Percentiles rank a stretch among this genome's conserved stretches.
Conservation (phyloP, 2,888 invertebrate genomes). For the Spialia ferax region DNA sequence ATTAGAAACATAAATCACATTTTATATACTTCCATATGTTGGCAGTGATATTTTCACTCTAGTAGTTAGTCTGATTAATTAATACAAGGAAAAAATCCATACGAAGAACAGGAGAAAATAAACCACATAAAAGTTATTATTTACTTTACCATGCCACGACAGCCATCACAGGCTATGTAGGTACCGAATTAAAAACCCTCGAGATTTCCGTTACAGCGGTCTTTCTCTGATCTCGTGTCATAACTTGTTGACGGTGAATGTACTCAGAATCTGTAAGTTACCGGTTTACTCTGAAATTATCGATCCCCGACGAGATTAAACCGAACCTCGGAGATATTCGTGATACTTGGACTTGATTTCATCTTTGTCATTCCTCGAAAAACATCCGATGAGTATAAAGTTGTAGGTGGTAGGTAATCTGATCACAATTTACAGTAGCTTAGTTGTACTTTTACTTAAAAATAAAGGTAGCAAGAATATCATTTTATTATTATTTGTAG, state of each 20-base stretch:
- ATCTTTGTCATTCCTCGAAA: slow-evolving; percentile 34
- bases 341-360: slow-evolving; percentile 46
- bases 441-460: not conserved
- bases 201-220: slow-evolving; percentile 36
- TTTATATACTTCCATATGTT: too few relatives aligned
- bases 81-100: not conserved
- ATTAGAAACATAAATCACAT: too few relatives aligned
- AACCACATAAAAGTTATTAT: not conserved
- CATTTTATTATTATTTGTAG: not conserved
- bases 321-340: slow-evolving; percentile 32
- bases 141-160: not conserved
- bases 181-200: slow-evolving; percentile 42
- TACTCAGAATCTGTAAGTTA: slow-evolving; percentile 47
- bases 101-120: not conserved
- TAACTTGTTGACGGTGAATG: slow-evolving; percentile 47
- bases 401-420: slow-evolving; percentile 34
- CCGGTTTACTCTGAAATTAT: slow-evolving; percentile 48
- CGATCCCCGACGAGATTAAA: slow-evolving; percentile 44
- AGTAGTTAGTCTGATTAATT: too few relatives aligned
- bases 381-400: slow-evolving; percentile 31
- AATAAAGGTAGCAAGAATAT: not conserved
- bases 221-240: slow-evolving; percentile 48
- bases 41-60: too few relatives aligned
- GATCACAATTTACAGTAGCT: slow-evolving; percentile 19
- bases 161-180: not conserved